Conservation (phyloP, 2,797 vertebrate species). For the Malurus splendens region DNA sequence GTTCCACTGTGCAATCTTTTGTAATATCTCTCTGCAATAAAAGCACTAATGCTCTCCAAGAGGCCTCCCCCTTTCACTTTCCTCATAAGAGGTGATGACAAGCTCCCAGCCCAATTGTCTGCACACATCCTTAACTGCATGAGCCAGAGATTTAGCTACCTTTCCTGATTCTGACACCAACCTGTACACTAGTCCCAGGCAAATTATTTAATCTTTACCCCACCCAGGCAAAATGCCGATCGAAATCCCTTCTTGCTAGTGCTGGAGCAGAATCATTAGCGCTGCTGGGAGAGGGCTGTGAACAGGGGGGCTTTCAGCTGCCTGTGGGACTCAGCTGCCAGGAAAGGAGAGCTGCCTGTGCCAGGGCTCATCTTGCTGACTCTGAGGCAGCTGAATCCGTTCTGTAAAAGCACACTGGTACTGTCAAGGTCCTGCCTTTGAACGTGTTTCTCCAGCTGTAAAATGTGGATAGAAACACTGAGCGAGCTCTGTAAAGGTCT, state of each 20-base stretch:
- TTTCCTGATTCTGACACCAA: not conserved
- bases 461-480: not conserved
- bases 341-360: not conserved
- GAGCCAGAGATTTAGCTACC: slow-evolving; percentile 28
- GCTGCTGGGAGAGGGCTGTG: not conserved
- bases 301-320: not conserved
- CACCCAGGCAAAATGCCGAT: not conserved
- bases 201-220: not conserved
- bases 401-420: slow-evolving; percentile 13
- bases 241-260: not conserved
- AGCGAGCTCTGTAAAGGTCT: slow-evolving; percentile 40
- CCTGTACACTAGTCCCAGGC: not conserved
- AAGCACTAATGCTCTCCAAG: slow-evolving; percentile 49
- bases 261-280: not conserved
- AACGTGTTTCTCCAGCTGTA: slow-evolving; percentile 37
- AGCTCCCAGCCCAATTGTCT: slow-evolving; percentile 45
- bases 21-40: slow-evolving; percentile 56
- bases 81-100: slow-evolving; percentile 56
- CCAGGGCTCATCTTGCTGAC: not conserved
- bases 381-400: not conserved
- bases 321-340: not conserved
- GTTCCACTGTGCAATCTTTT: slow-evolving; percentile 60
- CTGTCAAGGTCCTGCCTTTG: slow-evolving; percentile 18
- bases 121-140: slow-evolving; percentile 32
- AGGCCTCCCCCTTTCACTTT: slow-evolving; percentile 47